Conservation (phyloP, 2,113 vertebrate genomes). For the Scomber japonicus region DNA sequence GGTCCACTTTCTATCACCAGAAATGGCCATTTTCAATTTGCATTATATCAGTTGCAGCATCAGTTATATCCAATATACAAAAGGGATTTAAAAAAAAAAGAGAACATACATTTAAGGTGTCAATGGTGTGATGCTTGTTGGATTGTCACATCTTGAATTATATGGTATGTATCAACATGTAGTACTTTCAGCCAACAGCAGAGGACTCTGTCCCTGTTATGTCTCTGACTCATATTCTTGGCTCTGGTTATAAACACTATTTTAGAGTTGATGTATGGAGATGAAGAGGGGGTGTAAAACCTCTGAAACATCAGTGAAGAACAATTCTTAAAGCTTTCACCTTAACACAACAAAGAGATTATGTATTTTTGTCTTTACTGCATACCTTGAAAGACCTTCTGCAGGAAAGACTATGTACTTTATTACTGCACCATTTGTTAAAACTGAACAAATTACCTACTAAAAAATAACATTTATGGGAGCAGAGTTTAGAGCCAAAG, state of each 20-base stretch:
- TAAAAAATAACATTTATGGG: constrained; percentile 4
- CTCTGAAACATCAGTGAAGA: background rate
- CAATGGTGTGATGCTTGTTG: constrained; percentile 27
- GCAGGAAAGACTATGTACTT: background rate
- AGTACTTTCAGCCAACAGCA: constrained; percentile 67
- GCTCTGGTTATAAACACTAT: constrained; percentile 23
- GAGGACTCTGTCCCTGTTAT: constrained; percentile 71
- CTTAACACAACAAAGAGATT: background rate
- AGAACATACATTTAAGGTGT: background rate
- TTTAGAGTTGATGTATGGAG: constrained; percentile 23
- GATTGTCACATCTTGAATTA: background rate
- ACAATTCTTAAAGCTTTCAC: constrained; percentile 4
- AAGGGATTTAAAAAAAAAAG: background rate
- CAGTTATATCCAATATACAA: background rate
- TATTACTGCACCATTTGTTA: background rate
- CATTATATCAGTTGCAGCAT: background rate
- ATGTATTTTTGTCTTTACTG: background rate
- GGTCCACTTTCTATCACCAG: background rate
- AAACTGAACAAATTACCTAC: constrained; percentile 11
- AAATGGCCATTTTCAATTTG: background rate
- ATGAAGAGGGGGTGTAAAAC: background rate
- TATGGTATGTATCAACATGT: constrained; percentile 28
- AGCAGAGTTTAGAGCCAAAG: background rate
- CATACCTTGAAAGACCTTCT: background rate
- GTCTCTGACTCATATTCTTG: constrained; percentile 14